Evolutionary conservation across 2,113 vertebrate genomes (phyloP), one percentile per base, ranked within the genome.

Genomic region (Chaenocephalus aceratus): DNA sequence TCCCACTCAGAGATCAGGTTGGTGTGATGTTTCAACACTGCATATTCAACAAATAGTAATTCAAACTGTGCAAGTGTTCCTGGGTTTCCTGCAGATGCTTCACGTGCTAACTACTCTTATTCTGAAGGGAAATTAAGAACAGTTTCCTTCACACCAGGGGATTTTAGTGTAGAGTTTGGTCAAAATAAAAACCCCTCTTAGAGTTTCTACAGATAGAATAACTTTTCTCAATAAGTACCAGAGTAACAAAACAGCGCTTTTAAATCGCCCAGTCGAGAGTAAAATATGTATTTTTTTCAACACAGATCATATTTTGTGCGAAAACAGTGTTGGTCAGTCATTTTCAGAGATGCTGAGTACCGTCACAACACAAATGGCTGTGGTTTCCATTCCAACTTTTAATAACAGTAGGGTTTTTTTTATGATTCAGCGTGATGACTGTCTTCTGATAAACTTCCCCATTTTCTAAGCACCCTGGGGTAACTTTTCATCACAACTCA

Each of bases 351-450:
- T 54, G 10, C 36, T 65, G 10, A 49, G 36, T 6, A 23, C 23
- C 54, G 30, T 3, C 18, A 58, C 69, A 30, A 72, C 13, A 49
- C 5, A 66, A 56, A 44, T 6, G 8, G 4, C 15, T 9, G 4
- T 6, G 11, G 7, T 57, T 69, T 69, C 30, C 2, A 30, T 49
- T 1, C 2, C 12, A 57, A 44, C 34, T 41, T 53, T 74, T 75
- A 54, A 58, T 54, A 23, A 11, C 7, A 3, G 53, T 1, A 2
- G 1, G 5, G 16, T 13, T 21, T 49, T 8, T 62, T 77, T 75
- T 36, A 53, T 77, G 56, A 71, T 46, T 79, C 58, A 73, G 16
- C 0, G 21, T 45, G 53, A 65, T 16, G 58, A 18, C 11, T 30
- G 36, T 72, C 11, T 49, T 51, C 34, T 58, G 0, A 10, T 23